These are phyloP conservation scores for Acanthornis magna DNA, from an alignment of 2,797 vertebrate species.

Conservation along the genomic window DNA sequence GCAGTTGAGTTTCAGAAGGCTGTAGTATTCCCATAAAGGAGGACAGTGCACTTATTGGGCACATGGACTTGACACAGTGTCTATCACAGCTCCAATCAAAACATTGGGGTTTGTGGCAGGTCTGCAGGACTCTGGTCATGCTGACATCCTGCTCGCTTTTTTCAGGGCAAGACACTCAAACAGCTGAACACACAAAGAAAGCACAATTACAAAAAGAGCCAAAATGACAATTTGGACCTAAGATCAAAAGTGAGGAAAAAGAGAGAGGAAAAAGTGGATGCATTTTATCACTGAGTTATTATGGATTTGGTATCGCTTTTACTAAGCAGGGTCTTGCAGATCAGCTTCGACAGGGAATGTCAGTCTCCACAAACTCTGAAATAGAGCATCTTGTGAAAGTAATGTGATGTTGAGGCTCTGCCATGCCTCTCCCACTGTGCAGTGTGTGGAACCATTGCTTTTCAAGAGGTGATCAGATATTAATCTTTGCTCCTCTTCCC, in stretches of 20 bases:
- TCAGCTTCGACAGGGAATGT: background rate
- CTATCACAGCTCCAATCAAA: background rate
- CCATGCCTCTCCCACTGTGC: background rate
- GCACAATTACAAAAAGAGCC: background rate
- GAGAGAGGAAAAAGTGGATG: background rate
- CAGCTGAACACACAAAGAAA: background rate
- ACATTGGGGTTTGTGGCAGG: background rate
- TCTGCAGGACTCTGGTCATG: background rate
- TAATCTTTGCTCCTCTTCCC: background rate
- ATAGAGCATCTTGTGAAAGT: background rate
- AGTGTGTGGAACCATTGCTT: background rate
- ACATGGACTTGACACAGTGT: background rate
- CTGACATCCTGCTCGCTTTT: background rate
- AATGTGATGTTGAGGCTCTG: background rate
- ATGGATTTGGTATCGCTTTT: background rate
- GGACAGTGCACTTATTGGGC: accelerated
- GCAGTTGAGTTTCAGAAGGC: background rate
- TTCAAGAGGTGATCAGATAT: background rate
- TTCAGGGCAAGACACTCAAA: background rate
- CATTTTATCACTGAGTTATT: background rate
- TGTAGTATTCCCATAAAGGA: background rate
- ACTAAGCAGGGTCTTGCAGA: background rate
- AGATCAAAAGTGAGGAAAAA: background rate
- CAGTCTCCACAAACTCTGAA: background rate
- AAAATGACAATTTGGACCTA: background rate